phyloP scores from a whole-genome alignment of 2,888 invertebrate genomes.

The Tuta absoluta region DNA sequence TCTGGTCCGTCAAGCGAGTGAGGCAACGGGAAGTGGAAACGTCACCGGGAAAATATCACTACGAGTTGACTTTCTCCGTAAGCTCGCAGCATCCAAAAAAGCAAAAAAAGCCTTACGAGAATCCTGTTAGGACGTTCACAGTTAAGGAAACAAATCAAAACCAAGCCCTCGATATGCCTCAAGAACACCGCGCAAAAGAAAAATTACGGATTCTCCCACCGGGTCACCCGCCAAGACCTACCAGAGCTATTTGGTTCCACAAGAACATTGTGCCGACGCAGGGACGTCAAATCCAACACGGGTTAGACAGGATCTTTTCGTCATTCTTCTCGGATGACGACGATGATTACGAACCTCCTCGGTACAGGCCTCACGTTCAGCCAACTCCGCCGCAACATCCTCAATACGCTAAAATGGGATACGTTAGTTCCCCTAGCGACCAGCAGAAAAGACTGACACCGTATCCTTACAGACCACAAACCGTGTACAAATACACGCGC shows the following conservation, averaged over 20 bases:
- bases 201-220: constrained; percentile 39
- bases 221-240: constrained; percentile 42
- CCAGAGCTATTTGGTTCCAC: constrained; percentile 68
- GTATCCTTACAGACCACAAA: constrained; percentile 55
- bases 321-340: constrained; percentile 67
- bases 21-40: constrained; percentile 81
- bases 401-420: constrained; percentile 57
- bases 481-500: constrained; percentile 50
- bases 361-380: constrained; percentile 41
- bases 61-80: constrained; percentile 86
- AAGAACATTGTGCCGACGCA: constrained; percentile 60
- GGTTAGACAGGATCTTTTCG: constrained; percentile 68
- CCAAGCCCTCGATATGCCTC: constrained; percentile 44
- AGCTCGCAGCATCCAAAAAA: constrained; percentile 75
- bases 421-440: constrained; percentile 52
- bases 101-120: constrained; percentile 70
- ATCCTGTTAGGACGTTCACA: constrained; percentile 83
- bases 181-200: constrained; percentile 40
- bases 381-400: constrained; percentile 34
- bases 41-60: constrained; percentile 73
- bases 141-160: constrained; percentile 78
- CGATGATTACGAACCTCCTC: constrained; percentile 46
- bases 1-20: constrained; percentile 86
- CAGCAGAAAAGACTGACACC: constrained; percentile 56
- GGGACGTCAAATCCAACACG: constrained; percentile 49